Conservation (phyloP, 2,113 vertebrate genomes). For the Brevimyrus niger region DNA sequence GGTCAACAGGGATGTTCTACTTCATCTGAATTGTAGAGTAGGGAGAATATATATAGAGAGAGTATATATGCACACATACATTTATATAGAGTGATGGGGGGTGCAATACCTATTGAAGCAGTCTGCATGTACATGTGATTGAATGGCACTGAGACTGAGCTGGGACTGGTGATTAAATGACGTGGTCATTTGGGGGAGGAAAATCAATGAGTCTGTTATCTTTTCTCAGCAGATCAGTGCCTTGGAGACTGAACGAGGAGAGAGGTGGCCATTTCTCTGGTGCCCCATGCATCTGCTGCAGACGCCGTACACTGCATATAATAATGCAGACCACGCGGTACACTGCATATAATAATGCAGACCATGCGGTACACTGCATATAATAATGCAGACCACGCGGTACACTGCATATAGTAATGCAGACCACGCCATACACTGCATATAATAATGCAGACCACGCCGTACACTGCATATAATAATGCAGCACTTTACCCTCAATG, state of each 20-base stretch:
- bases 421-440: background rate
- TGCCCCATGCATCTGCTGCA: background rate
- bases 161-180: constrained; percentile 48
- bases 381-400: too few relatives aligned
- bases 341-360: too few relatives aligned
- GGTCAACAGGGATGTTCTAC: background rate
- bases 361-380: background rate
- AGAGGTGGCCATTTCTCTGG: background rate
- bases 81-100: background rate
- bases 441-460: too few relatives aligned
- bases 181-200: constrained; percentile 43
- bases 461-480: background rate
- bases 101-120: background rate
- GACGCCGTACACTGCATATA: background rate
- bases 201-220: constrained; percentile 58
- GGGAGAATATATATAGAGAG: background rate
- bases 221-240: constrained; percentile 49
- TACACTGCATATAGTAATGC: background rate
- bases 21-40: background rate
- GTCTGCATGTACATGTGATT: background rate
- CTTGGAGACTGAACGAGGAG: constrained; percentile 13
- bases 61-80: background rate
- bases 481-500: background rate
- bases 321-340: too few relatives aligned
- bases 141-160: background rate